phyloP scores from a whole-genome alignment of 2,113 vertebrate genomes.

The Naja naja region DNA sequence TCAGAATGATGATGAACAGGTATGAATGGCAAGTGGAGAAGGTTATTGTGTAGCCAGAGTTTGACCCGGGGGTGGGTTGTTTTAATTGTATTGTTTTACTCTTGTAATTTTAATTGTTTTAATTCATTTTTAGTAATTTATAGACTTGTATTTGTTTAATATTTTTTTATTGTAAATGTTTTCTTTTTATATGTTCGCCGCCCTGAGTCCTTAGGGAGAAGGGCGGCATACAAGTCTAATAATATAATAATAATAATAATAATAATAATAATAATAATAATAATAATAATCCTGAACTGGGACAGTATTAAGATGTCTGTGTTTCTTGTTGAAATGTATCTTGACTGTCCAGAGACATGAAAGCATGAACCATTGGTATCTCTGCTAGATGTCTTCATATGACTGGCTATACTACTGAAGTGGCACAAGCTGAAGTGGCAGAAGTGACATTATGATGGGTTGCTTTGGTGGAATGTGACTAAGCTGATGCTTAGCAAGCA shows the following conservation, averaged over 20 bases:
- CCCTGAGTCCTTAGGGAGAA: too few species aligned
- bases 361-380: conserved; percentile 77
- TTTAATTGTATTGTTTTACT: too few species aligned
- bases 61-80: too few species aligned
- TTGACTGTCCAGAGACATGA: conserved; percentile 78
- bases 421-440: conserved; percentile 80
- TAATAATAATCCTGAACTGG: conserved; percentile 98
- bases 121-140: too few species aligned
- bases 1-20: conserved; percentile 82
- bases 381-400: conserved; percentile 82
- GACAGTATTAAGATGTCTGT: conserved; percentile 97
- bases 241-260: too few species aligned
- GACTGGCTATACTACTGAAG: conserved; percentile 92
- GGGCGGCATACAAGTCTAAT: too few species aligned
- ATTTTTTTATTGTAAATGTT: too few species aligned
- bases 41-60: conserved; percentile 79
- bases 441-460: conserved; percentile 85
- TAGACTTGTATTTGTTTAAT: too few species aligned
- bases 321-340: conserved; percentile 94
- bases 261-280: too few species aligned
- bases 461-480: conserved; percentile 87
- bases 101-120: too few species aligned
- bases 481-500: conserved; percentile 80
- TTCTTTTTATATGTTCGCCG: too few species aligned
- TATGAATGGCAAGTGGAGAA: conserved; percentile 70